A percentile compares a stretch with the other conserved stretches of the same genome.
Evolutionary conservation across 2,113 vertebrate species (phyloP).

Genomic region (Chionodraco myersi): DNA sequence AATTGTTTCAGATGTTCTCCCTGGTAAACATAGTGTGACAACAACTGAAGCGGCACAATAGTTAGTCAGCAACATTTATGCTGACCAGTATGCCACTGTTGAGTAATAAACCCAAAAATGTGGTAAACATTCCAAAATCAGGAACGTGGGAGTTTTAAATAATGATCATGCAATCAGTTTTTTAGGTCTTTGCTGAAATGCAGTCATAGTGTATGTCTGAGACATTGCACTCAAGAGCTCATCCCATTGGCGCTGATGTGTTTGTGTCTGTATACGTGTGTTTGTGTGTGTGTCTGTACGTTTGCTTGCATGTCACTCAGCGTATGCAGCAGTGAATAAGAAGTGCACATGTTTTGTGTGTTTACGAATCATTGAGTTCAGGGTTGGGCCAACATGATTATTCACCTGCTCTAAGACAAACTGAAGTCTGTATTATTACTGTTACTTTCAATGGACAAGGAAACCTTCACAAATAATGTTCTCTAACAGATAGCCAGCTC

Average conservation of each 20-base stretch:
- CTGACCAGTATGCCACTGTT: conserved; percentile 64
- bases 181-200: conserved; percentile 2
- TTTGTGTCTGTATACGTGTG: not conserved
- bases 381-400: not conserved
- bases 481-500: conserved; percentile 14
- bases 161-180: not conserved
- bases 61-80: conserved; percentile 62
- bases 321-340: not conserved
- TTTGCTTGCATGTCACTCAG: not conserved
- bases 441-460: conserved; percentile 17
- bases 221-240: conserved; percentile 9
- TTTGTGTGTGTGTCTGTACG: not conserved
- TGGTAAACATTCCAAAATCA: conserved; percentile 46
- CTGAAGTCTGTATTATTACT: not conserved
- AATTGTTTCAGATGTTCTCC: too few species aligned
- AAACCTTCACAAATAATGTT: not conserved
- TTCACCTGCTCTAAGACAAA: not conserved
- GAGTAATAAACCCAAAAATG: conserved; percentile 47
- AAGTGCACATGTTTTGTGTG: not conserved
- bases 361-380: conserved; percentile 18
- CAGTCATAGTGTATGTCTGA: not conserved
- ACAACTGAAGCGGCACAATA: conserved; percentile 33
- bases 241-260: not conserved
- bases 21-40: conserved; percentile 10
- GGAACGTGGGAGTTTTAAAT: conserved; percentile 47